phyloP scores from a whole-genome alignment of 2,797 vertebrate genomes.

The Gallinago nigripennis region DNA sequence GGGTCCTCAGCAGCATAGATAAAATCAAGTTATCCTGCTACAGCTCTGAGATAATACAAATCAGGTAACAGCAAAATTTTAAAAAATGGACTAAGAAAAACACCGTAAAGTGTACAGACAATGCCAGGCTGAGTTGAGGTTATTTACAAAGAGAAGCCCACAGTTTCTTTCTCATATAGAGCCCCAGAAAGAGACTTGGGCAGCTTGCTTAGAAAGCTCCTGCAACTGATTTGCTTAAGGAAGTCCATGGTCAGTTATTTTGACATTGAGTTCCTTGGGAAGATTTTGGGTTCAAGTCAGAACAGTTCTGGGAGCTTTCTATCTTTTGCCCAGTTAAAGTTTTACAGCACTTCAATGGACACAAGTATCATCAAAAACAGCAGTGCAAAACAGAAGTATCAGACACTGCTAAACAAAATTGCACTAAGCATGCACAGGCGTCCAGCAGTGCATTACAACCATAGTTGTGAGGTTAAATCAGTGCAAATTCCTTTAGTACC shows the following conservation, averaged over 20 bases:
- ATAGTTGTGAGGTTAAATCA: rapidly evolving
- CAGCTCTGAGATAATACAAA: not conserved
- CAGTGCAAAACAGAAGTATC: not conserved
- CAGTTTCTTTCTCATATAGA: not conserved
- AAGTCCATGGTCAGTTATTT: not conserved
- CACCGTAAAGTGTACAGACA: not conserved
- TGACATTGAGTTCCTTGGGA: not conserved
- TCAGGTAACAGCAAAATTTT: not conserved
- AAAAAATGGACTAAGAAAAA: not conserved
- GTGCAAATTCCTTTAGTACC: not conserved
- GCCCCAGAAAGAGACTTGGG: not conserved
- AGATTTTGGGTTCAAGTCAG: not conserved
- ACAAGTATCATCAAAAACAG: not conserved
- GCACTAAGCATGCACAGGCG: not conserved
- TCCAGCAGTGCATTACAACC: not conserved
- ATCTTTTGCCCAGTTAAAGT: not conserved
- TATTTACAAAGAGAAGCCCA: not conserved
- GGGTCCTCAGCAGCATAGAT: not conserved
- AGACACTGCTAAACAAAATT: not conserved
- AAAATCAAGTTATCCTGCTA: not conserved
- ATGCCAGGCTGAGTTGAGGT: not conserved
- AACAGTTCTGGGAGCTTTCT: not conserved
- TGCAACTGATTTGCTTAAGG: too few species aligned
- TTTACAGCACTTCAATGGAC: not conserved
- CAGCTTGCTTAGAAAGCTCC: not conserved